Base-by-base conservation (phyloP, 1,140 invertebrate genomes). In the Sarcophaga peregrina region DNA sequence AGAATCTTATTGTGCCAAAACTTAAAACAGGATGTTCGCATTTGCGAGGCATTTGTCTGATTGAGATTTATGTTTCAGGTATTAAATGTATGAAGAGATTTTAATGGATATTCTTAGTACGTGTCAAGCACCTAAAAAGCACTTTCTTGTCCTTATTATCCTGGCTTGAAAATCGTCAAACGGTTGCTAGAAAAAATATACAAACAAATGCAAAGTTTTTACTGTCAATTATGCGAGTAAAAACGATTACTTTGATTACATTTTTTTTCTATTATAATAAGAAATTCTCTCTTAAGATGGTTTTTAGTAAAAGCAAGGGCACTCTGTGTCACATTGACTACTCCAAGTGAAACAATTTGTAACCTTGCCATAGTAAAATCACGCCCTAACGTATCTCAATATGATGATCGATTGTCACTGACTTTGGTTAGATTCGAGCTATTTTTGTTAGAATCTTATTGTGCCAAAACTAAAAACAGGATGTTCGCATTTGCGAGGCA, bases 321-420 rank as follows among this genome's bases (percentile, higher is more conserved):
- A 84, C 83, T 84, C 80, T 84, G 83, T 84, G 83, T 82, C 75
- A 84, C 81, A 58, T 82, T 82, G 74, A 75, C 20, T 20, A 50
- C 17, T 46, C 13, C 52, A 75, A 75, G 81, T 82, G 75, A 78
- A 84, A 84, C 81, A 84, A 84, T 84, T n/a, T 84, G 83, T 84
- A 84, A 84, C 74, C 81, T 84, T 84, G 83, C 83, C 46, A 84
- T 47, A 84, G 46, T 15, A 84, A 82, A 9, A 73, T 45, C 13
- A 20, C 13, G 20, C 58, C 11, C n/a, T n/a, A n/a, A n/a, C n/a
- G n/a, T n/a, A n/a, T 25, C n/a, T 81, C 15, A 68, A 81, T 17
- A 81, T 81, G 80, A 81, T 81, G 80, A 68, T 81, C 45, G 48
- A 81, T 47, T 81, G 80, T 62, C 80, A 81, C 80, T 81, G 80